Conservation (phyloP, 2,113 vertebrate species). For the Edolisoma coerulescens region DNA sequence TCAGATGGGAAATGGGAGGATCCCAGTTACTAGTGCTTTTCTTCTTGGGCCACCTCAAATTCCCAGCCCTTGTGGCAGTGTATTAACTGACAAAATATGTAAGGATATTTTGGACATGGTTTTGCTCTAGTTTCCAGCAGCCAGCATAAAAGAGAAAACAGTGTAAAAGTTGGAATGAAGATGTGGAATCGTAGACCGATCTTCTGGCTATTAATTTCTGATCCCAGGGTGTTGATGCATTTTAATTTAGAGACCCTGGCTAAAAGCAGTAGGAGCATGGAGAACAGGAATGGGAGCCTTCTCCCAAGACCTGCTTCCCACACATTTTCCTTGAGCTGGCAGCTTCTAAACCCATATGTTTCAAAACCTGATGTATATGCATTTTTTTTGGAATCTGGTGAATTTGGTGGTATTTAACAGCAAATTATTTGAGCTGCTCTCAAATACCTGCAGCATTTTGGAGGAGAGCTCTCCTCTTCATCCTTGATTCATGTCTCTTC, state of each 20-base stretch:
- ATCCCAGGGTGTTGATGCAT: background rate
- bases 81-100: background rate
- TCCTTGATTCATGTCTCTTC: background rate
- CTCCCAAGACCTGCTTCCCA: background rate
- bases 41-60: background rate
- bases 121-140: background rate
- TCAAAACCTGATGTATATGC: background rate
- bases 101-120: background rate
- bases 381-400: background rate
- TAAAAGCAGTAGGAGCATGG: background rate
- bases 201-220: background rate
- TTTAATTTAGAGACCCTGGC: background rate
- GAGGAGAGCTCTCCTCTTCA: background rate
- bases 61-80: background rate
- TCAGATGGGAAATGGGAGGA: background rate
- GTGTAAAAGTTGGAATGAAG: background rate
- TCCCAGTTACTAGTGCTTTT: background rate
- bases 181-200: background rate
- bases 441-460: background rate
- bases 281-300: background rate
- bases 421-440: background rate
- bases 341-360: background rate
- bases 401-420: background rate
- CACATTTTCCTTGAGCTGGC: background rate
- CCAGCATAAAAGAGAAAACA: background rate